A percentile compares a stretch with the other conserved stretches of the same genome.
phyloP scores from a whole-genome alignment of 2,888 invertebrate genomes.

The Nephrotoma guestfalica region DNA sequence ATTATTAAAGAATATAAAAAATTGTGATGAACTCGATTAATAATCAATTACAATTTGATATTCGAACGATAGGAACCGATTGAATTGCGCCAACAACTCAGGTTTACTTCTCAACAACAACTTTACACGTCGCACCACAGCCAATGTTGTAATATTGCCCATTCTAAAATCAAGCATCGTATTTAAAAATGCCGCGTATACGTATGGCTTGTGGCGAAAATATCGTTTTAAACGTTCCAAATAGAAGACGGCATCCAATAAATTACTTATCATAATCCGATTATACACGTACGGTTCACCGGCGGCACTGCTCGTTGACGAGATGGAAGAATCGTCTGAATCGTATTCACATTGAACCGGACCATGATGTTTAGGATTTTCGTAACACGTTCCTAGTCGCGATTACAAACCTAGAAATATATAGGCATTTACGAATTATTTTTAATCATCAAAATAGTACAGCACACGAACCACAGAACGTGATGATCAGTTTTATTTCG shows the following conservation, averaged over 20 bases:
- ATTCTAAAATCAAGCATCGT: background rate
- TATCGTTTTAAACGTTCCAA: background rate
- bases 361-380: background rate
- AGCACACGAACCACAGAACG: background rate
- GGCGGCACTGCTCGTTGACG: background rate
- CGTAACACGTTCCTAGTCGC: background rate
- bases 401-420: background rate
- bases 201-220: background rate
- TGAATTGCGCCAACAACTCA: background rate
- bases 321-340: background rate
- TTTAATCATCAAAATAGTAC: background rate
- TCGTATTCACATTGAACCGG: background rate
- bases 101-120: background rate
- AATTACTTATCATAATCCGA: background rate
- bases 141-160: background rate
- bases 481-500: background rate
- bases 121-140: background rate
- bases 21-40: background rate
- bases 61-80: background rate
- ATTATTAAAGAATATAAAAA: background rate
- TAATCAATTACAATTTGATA: background rate
- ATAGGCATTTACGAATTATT: background rate
- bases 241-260: background rate
- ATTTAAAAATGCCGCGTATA: background rate
- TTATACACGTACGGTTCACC: background rate